Conservation (phyloP, 2,797 vertebrate species). For the Myoxocephalus aenaeus region DNA sequence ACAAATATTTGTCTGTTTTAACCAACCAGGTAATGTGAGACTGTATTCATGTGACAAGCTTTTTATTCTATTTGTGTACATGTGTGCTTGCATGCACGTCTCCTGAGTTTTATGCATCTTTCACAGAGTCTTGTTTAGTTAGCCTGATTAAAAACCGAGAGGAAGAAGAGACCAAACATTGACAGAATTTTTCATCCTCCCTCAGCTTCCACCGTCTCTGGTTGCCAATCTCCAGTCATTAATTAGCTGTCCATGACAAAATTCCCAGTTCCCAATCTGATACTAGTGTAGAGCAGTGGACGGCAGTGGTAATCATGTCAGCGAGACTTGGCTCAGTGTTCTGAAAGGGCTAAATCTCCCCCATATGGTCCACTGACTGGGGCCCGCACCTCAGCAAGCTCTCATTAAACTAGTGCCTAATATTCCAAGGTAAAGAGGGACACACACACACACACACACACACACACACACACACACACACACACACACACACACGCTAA, state of each 20-base stretch:
- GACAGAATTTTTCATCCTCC: conserved; percentile 53
- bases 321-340: conserved; percentile 93
- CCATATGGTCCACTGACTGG: conserved; percentile 97
- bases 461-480: conserved; percentile 37
- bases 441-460: conserved; percentile 41
- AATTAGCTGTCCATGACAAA: conserved; percentile 78
- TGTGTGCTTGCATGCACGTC: background rate
- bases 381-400: conserved; percentile 92
- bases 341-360: conserved; percentile 95
- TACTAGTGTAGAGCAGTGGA: conserved; percentile 89
- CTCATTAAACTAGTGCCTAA: conserved; percentile 92
- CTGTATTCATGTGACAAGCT: background rate
- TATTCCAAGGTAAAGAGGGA: conserved; percentile 70
- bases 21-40: conserved; percentile 8
- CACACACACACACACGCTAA: conserved; percentile 48
- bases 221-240: conserved; percentile 77
- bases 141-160: conserved; percentile 45
- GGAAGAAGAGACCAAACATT: conserved; percentile 54
- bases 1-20: conserved; percentile 19
- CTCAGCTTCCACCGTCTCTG: conserved; percentile 55
- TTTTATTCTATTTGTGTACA: conserved; percentile 3
- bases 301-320: conserved; percentile 93
- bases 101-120: conserved; percentile 16
- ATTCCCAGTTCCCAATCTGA: conserved; percentile 79
- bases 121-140: conserved; percentile 34